A percentile compares a stretch with the other conserved stretches of the same genome.
Evolutionary conservation across 2,888 invertebrate species (phyloP).

Genomic region (Chesias legatella): DNA sequence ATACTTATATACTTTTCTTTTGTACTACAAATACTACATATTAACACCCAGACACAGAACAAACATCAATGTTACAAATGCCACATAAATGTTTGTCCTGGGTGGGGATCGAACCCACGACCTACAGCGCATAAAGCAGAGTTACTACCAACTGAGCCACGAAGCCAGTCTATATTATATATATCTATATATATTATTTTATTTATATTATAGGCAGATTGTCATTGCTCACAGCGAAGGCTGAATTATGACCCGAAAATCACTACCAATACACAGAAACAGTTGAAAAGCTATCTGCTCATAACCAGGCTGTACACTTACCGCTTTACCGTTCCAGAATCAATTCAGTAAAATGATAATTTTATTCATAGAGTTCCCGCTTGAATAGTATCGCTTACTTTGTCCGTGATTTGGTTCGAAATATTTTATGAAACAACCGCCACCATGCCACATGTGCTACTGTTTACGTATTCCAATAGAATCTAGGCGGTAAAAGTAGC

Average conservation of each 20-base stretch:
- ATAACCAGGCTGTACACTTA: conserved; percentile 62
- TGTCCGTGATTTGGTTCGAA: conserved; percentile 73
- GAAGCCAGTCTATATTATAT: no score
- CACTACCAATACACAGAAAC: background rate
- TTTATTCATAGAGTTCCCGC: conserved; percentile 79
- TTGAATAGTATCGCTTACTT: conserved; percentile 76
- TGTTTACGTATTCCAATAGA: conserved; percentile 32
- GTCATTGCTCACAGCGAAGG: background rate
- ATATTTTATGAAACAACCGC: conserved; percentile 64
- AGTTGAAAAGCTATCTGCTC: conserved; percentile 36
- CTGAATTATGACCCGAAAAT: background rate
- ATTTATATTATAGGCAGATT: background rate
- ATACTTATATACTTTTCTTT: no score
- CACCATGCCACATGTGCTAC: conserved; percentile 27
- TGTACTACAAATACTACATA: no score
- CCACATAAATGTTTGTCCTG: no score
- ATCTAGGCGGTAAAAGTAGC: background rate
- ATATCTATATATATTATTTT: no score
- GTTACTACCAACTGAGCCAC: no score
- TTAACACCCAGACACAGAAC: no score
- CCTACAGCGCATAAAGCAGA: no score
- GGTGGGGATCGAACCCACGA: no score
- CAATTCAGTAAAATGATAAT: conserved; percentile 78
- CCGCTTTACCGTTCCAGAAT: conserved; percentile 72
- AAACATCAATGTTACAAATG: no score